Evolutionary conservation across 2,113 vertebrate genomes (phyloP).

Genomic region (Urocynchramus pylzowi): DNA sequence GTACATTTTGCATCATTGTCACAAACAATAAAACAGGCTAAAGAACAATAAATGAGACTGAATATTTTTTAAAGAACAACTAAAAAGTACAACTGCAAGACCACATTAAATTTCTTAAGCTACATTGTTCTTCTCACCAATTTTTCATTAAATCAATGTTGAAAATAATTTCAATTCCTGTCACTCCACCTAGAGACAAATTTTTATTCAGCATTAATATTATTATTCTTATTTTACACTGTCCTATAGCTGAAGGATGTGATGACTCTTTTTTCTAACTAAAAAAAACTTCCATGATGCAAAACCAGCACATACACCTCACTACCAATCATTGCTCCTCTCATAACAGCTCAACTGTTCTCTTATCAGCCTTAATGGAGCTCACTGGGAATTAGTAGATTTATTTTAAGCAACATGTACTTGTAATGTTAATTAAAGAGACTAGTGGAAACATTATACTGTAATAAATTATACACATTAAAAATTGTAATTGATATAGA

Average conservation of each 20-base stretch:
- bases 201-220: not conserved
- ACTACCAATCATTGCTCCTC: not conserved
- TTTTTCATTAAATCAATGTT: not conserved
- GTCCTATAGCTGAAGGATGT: not conserved
- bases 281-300: not conserved
- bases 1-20: not conserved
- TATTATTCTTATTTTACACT: not conserved
- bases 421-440: slow-evolving; percentile 19
- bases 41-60: not conserved
- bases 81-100: not conserved
- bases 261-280: not conserved
- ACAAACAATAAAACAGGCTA: not conserved
- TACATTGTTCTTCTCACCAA: not conserved
- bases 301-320: not conserved
- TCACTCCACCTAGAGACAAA: not conserved
- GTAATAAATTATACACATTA: not conserved
- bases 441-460: not conserved
- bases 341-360: not conserved
- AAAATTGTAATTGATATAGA: not conserved
- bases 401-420: slow-evolving; percentile 16
- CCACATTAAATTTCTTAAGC: not conserved
- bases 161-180: not conserved
- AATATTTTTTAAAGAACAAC: not conserved
- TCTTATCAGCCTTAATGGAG: not conserved
- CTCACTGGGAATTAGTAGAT: not conserved